Percentiles rank a stretch among this genome's conserved stretches.
phyloP scores from a whole-genome alignment of 2,888 invertebrate genomes.

The Drosophila yooni region DNA sequence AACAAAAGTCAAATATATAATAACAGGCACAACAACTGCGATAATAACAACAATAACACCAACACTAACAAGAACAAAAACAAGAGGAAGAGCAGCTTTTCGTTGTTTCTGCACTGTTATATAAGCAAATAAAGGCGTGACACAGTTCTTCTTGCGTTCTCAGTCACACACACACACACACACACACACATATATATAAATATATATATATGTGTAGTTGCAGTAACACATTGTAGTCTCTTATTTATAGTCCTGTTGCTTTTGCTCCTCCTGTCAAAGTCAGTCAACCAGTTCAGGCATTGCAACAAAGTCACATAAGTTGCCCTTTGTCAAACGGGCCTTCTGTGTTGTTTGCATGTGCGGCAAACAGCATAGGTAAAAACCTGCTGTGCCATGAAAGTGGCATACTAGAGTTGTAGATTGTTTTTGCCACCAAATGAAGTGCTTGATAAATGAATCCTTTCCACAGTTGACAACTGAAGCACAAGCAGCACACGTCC shows the following conservation, averaged over 20 bases:
- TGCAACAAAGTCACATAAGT: conserved; percentile 56
- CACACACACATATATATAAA: conserved; percentile 20
- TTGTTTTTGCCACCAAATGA: conserved; percentile 49
- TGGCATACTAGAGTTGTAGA: conserved; percentile 31
- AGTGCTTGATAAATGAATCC: conserved; percentile 57
- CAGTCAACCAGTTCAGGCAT: conserved; percentile 56
- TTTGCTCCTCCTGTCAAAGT: conserved; percentile 54
- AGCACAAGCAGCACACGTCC: background rate
- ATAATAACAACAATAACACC: conserved; percentile 23
- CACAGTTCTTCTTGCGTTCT: conserved; percentile 63
- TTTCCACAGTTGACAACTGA: conserved; percentile 40
- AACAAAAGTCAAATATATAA: conserved; percentile 65
- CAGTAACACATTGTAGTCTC: conserved; percentile 47
- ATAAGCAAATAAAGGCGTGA: conserved; percentile 72
- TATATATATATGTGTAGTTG: conserved; percentile 7
- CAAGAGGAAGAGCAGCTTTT: conserved; percentile 36
- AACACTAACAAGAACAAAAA: background rate
- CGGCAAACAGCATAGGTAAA: conserved; percentile 58
- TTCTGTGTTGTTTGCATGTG: conserved; percentile 41
- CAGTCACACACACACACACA: conserved; percentile 38
- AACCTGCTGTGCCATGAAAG: conserved; percentile 26
- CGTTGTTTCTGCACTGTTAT: conserved; percentile 53
- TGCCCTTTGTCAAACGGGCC: conserved; percentile 30
- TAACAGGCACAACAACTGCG: conserved; percentile 56
- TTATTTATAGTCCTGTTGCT: conserved; percentile 63